A percentile compares a stretch with the other conserved stretches of the same genome.
Evolutionary conservation across 2,797 vertebrate species (phyloP).

Genomic region (Mastacembelus armatus): DNA sequence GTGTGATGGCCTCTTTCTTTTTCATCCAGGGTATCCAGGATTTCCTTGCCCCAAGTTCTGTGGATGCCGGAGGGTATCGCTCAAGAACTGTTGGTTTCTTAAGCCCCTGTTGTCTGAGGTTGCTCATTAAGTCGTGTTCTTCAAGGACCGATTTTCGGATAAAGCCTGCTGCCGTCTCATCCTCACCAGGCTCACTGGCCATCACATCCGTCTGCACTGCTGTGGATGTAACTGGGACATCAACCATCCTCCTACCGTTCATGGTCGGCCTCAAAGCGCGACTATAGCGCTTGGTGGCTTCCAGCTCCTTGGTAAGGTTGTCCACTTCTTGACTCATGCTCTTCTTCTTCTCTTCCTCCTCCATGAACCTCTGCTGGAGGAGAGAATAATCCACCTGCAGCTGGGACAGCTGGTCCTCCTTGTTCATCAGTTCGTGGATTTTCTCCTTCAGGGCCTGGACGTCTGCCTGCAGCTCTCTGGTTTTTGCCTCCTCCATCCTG

Average conservation of each 20-base stretch:
- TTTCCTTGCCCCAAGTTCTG: constrained; percentile 86
- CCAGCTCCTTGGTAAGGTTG: constrained; percentile 89
- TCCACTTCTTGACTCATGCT: constrained; percentile 89
- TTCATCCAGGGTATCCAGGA: constrained; percentile 95
- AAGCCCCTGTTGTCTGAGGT: constrained; percentile 89
- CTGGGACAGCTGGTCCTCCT: constrained; percentile 96
- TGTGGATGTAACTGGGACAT: constrained; percentile 89
- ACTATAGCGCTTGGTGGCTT: constrained; percentile 91
- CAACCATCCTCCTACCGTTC: constrained; percentile 90
- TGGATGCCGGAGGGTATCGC: constrained; percentile 90
- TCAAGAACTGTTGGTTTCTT: constrained; percentile 90
- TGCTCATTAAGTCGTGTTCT: constrained; percentile 96
- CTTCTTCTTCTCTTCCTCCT: constrained; percentile 90
- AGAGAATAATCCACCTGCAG: constrained; percentile 91
- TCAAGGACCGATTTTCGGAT: constrained; percentile 95
- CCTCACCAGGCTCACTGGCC: constrained; percentile 81
- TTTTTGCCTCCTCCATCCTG: constrained; percentile 90
- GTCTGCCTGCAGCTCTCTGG: constrained; percentile 89
- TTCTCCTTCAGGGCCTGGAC: constrained; percentile 97
- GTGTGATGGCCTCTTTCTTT: constrained; percentile 84
- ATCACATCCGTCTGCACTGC: constrained; percentile 91
- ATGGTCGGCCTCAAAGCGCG: constrained; percentile 90
- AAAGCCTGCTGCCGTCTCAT: constrained; percentile 93
- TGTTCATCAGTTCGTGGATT: constrained; percentile 97
- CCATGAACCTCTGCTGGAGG: constrained; percentile 90